Evolutionary conservation across 2,888 invertebrate species (phyloP), one percentile per base, ranked within the genome.

Genomic region (Drosophila infuscata): DNA sequence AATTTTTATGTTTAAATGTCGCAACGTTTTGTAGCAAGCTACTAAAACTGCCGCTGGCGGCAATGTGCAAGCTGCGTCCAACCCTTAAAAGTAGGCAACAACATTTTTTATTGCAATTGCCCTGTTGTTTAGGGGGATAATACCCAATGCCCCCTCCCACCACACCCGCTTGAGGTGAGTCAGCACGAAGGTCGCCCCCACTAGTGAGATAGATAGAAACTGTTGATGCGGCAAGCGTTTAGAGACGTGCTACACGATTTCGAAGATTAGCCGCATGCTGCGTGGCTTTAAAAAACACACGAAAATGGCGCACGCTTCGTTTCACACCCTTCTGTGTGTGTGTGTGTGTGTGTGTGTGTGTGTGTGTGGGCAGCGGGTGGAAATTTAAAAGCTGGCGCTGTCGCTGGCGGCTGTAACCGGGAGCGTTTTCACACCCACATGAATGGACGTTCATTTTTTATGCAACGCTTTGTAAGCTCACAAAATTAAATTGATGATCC

Each of bases 401-500:
- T 7, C 30, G 36, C n/a, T 49, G 52, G 53, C 46, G 46, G 59
- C 30, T 30, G 54, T 12, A 38, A 56, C 70, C 63, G 62, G 76
- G n/a, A 60, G 77, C 77, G 53, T 62, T 72, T 76, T 81, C 71
- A 81, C 84, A 83, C 77, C 71, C 76, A 76, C 82, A 72, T 70
- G 79, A 60, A 70, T 64, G 76, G 74, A 83, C 68, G 74, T 56
- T 82, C 85, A 89, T 82, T 82, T 88, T 89, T 84, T 87, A 89
- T 84, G 88, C 88, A 89, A 75, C 77, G 80, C 88, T 86, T 75
- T 79, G 83, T 77, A 68, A 81, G 88, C 83, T 86, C 76, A 88
- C 88, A 63, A 86, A 85, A 85, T 88, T 81, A 86, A 86, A 85
- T 88, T 88, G 89, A 85, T 85, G 87, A 86, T 85, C 83, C 78